Conservation (phyloP, 2,113 vertebrate species). For the Tyto alba region DNA sequence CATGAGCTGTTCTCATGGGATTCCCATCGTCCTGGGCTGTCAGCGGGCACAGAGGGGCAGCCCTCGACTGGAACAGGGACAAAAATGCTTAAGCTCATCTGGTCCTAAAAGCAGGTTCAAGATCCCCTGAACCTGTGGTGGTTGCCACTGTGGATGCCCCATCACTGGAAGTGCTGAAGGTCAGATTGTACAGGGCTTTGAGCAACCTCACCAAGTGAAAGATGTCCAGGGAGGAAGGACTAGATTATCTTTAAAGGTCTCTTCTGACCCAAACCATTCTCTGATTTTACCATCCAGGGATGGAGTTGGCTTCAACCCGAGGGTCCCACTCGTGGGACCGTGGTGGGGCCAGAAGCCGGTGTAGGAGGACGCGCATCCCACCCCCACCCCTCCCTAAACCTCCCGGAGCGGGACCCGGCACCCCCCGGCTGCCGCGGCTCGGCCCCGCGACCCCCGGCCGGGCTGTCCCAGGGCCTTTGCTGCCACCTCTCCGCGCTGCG, state of each 20-base stretch:
- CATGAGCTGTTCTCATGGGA: background rate
- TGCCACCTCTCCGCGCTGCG: slow-evolving; percentile 55
- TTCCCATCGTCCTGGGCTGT: background rate
- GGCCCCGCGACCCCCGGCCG: background rate
- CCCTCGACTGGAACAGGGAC: background rate
- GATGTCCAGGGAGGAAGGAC: background rate
- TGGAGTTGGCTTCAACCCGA: background rate
- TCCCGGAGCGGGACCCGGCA: background rate
- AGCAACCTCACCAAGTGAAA: background rate
- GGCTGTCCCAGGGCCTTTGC: slow-evolving; percentile 20
- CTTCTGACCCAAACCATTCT: background rate
- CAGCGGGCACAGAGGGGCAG: background rate
- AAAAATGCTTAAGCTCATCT: background rate
- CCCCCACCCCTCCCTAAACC: no score
- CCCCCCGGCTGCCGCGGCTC: background rate
- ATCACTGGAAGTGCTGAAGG: background rate
- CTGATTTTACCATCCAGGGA: background rate
- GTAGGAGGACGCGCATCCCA: accelerated
- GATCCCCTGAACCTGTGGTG: background rate
- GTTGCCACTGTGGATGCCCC: background rate
- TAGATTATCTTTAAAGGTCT: background rate
- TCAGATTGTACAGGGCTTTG: background rate
- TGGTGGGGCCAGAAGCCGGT: no score
- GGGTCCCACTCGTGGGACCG: background rate
- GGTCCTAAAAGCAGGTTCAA: background rate